Evolutionary conservation across 2,797 vertebrate species (phyloP).

Genomic region (Saxicola maurus): DNA sequence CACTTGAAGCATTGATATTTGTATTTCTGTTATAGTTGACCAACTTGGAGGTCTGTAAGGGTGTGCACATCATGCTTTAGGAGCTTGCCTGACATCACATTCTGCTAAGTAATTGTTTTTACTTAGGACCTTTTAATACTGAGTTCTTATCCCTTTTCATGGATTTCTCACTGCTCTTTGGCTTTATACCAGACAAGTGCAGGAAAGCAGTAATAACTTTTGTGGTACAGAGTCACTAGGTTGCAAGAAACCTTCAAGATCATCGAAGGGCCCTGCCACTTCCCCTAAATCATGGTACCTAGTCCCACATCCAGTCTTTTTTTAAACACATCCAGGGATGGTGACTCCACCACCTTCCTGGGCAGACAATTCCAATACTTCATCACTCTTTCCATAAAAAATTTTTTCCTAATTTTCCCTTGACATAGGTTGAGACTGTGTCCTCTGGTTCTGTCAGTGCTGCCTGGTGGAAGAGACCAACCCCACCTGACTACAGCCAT

Average conservation of each 20-base stretch:
- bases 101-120: background rate
- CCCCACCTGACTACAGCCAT: background rate
- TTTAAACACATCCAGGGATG: background rate
- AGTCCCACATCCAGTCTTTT: background rate
- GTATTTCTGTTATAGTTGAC: background rate
- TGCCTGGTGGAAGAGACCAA: background rate
- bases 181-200: background rate
- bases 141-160: background rate
- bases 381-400: background rate
- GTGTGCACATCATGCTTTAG: background rate
- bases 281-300: background rate
- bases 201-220: background rate
- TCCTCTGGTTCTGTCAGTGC: fast-evolving
- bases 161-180: background rate
- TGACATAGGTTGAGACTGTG: background rate
- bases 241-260: background rate
- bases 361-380: background rate
- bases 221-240: too few species aligned
- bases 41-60: background rate
- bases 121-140: background rate
- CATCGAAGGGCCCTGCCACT: too few species aligned
- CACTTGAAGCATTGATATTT: background rate
- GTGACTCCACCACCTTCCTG: background rate
- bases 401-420: background rate
- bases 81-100: background rate